A percentile compares a stretch with the other conserved stretches of the same genome.
These are phyloP conservation scores for Oreochromis tanganicae DNA, from an alignment of 2,113 vertebrate genomes.

Conservation along the genomic window DNA sequence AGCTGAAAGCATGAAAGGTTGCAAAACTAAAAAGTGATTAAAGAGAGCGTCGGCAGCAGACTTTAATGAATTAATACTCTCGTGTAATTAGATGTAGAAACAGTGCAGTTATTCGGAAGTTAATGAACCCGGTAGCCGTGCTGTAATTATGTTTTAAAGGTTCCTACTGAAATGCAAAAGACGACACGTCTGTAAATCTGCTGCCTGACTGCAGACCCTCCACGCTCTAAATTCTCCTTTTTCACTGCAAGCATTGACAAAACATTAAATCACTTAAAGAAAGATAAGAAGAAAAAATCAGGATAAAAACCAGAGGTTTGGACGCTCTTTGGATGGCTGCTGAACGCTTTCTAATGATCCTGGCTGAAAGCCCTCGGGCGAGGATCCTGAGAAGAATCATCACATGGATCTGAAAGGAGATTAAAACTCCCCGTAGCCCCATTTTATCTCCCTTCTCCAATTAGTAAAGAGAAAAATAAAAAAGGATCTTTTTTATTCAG, in stretches of 20 bases:
- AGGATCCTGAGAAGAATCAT: conserved; percentile 31
- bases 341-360: conserved; percentile 55
- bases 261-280: conserved; percentile 16
- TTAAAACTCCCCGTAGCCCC: conserved; percentile 47
- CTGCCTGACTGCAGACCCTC: neutral
- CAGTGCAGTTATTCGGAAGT: neutral
- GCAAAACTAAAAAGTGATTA: neutral
- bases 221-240: neutral
- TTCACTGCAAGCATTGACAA: neutral
- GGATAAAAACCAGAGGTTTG: neutral
- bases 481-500: conserved; percentile 28
- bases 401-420: conserved; percentile 39
- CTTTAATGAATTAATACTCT: neutral
- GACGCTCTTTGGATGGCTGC: conserved; percentile 18
- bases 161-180: neutral
- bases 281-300: neutral
- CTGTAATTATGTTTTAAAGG: neutral
- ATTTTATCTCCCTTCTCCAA: conserved; percentile 55
- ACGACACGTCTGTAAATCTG: neutral
- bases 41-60: neutral
- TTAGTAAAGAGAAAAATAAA: conserved; percentile 53
- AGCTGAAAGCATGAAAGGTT: neutral
- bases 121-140: neutral
- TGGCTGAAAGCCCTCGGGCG: conserved; percentile 29
- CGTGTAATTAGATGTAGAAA: neutral